These are phyloP conservation scores for Natrix natrix DNA, from an alignment of 2,797 vertebrate genomes.

Conservation along the genomic window DNA sequence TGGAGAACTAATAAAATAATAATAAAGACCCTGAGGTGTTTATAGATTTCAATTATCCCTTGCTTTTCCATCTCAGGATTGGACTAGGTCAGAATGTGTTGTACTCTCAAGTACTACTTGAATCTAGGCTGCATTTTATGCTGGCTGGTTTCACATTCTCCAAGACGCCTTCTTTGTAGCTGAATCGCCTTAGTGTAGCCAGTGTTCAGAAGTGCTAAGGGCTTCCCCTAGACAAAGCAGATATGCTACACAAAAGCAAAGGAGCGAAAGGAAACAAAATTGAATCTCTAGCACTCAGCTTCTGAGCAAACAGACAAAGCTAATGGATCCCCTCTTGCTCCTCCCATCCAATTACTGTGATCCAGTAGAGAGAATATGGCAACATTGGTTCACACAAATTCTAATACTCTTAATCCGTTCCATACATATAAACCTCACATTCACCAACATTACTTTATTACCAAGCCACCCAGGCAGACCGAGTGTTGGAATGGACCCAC, in stretches of 20 bases:
- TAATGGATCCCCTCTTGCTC: conserved; percentile 89
- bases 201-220: conserved; percentile 84
- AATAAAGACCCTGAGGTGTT: conserved; percentile 81
- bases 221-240: conserved; percentile 81
- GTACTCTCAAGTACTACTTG: conserved; percentile 84
- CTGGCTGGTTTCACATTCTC: conserved; percentile 67
- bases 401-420: conserved; percentile 91
- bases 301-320: conserved; percentile 91
- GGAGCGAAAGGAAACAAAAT: conserved; percentile 85
- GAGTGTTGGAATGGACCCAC: conserved; percentile 75
- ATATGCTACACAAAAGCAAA: conserved; percentile 81
- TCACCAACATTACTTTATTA: conserved; percentile 81
- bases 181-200: conserved; percentile 83
- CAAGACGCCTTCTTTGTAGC: conserved; percentile 78
- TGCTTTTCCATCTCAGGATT: conserved; percentile 75
- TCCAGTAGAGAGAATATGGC: conserved; percentile 85
- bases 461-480: conserved; percentile 91
- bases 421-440: conserved; percentile 87
- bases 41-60: conserved; percentile 88
- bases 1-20: conserved; percentile 81
- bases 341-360: conserved; percentile 93
- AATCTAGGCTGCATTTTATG: conserved; percentile 75
- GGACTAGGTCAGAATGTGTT: conserved; percentile 78
- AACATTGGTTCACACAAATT: conserved; percentile 84
- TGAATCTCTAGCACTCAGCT: conserved; percentile 86